A percentile compares a stretch with the other conserved stretches of the same genome.
Conservation (phyloP, 2,797 vertebrate species). For the Anableps anableps region DNA sequence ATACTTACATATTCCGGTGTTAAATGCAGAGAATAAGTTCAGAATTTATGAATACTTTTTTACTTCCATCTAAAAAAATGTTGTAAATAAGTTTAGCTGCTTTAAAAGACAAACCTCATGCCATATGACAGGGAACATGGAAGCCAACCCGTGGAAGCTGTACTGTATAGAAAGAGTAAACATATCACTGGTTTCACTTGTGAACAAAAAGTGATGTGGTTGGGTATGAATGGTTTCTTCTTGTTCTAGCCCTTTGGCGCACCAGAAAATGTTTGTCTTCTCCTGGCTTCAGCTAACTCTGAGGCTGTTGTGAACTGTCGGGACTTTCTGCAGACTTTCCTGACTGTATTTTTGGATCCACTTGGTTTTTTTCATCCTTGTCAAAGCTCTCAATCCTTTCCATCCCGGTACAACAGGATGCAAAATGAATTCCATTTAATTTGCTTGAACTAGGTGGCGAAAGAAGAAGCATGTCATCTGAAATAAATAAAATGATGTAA, state of each 20-base stretch:
- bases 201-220: neutral
- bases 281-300: neutral
- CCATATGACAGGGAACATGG: neutral
- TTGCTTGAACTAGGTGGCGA: neutral
- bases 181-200: neutral
- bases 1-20: neutral
- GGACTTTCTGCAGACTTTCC: constrained; percentile 6
- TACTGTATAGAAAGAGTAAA: neutral
- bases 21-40: neutral
- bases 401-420: neutral
- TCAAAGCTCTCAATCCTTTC: constrained; percentile 7
- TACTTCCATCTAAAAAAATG: too few relatives aligned
- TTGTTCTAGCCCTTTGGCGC: neutral
- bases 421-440: neutral
- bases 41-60: too few relatives aligned
- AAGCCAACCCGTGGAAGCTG: neutral
- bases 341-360: constrained; percentile 5
- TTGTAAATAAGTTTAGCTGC: neutral
- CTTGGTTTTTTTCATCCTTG: neutral
- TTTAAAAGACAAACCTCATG: too few relatives aligned
- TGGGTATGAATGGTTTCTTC: neutral
- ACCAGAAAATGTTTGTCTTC: neutral
- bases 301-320: neutral
- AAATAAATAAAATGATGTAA: neutral
- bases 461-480: neutral